Conservation (phyloP, 2,113 vertebrate species). For the Lanius collurio region DNA sequence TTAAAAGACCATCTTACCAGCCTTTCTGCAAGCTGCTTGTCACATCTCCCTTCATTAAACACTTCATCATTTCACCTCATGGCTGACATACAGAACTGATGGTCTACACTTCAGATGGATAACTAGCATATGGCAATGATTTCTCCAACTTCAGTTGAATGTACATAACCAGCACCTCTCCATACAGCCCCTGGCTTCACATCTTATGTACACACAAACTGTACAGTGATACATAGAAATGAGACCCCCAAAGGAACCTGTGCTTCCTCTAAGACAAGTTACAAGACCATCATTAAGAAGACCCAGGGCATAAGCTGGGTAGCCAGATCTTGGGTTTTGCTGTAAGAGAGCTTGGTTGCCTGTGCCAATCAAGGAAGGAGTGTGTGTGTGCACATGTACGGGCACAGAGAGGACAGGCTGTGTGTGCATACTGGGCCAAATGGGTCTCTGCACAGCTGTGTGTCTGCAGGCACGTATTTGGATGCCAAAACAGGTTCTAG, state of each 20-base stretch:
- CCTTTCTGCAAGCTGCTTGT: neutral
- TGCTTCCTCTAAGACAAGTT: neutral
- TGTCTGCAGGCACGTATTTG: neutral
- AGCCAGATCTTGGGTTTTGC: neutral
- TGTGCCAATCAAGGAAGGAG: neutral
- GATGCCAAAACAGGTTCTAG: neutral
- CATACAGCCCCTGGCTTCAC: neutral
- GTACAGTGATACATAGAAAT: neutral
- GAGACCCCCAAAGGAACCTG: neutral
- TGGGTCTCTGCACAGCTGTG: rapidly evolving
- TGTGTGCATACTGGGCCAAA: neutral
- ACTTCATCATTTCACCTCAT: neutral
- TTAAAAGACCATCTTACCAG: neutral
- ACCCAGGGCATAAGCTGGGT: neutral
- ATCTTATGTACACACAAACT: neutral
- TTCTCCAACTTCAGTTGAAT: neutral
- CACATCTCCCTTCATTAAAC: neutral
- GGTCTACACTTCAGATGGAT: neutral
- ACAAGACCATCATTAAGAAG: neutral
- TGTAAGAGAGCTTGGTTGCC: neutral
- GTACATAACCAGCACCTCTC: neutral
- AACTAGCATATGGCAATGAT: neutral
- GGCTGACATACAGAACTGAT: neutral
- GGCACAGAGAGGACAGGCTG: neutral
- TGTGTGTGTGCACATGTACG: rapidly evolving